These are phyloP conservation scores for Thera obeliscata DNA, from an alignment of 2,888 invertebrate genomes.

Conservation along the genomic window DNA sequence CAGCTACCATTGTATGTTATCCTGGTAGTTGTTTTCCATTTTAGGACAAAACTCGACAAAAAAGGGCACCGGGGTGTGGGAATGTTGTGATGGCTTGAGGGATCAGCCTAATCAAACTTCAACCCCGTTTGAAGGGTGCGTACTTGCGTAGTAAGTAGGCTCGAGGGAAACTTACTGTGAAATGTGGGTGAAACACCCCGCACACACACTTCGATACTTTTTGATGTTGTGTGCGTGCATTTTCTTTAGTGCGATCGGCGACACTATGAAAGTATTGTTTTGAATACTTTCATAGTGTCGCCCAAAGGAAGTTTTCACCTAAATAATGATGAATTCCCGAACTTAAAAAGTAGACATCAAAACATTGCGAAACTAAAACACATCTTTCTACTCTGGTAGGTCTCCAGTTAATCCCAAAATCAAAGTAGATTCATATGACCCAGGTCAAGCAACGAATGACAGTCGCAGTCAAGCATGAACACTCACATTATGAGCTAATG, in stretches of 20 bases:
- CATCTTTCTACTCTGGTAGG: not conserved
- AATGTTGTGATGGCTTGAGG: slow-evolving; percentile 45
- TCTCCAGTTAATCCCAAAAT: slow-evolving; percentile 8
- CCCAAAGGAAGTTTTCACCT: no score
- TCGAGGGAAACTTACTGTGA: slow-evolving; percentile 4
- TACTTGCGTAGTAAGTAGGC: slow-evolving; percentile 29
- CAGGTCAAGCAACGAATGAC: slow-evolving; percentile 28
- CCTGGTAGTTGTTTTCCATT: slow-evolving; percentile 84
- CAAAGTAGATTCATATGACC: slow-evolving; percentile 14
- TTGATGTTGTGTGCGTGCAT: slow-evolving; percentile 7
- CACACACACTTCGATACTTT: not conserved
- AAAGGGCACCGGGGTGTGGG: slow-evolving; percentile 72
- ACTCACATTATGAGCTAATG: slow-evolving; percentile 27
- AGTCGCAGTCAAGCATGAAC: slow-evolving; percentile 29
- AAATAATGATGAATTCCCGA: not conserved
- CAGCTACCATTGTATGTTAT: slow-evolving; percentile 61
- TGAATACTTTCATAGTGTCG: no score
- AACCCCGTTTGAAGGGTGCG: slow-evolving; percentile 63
- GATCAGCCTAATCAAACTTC: slow-evolving; percentile 52
- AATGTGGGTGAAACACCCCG: slow-evolving; percentile 1
- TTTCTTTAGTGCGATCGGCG: slow-evolving; percentile 1
- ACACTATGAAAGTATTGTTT: not conserved
- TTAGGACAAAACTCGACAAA: slow-evolving; percentile 84
- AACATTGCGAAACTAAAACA: not conserved
- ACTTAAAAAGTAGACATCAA: not conserved